phyloP scores from a whole-genome alignment of 2,113 vertebrate species.

The pig (Sus scrofa) region DNA sequence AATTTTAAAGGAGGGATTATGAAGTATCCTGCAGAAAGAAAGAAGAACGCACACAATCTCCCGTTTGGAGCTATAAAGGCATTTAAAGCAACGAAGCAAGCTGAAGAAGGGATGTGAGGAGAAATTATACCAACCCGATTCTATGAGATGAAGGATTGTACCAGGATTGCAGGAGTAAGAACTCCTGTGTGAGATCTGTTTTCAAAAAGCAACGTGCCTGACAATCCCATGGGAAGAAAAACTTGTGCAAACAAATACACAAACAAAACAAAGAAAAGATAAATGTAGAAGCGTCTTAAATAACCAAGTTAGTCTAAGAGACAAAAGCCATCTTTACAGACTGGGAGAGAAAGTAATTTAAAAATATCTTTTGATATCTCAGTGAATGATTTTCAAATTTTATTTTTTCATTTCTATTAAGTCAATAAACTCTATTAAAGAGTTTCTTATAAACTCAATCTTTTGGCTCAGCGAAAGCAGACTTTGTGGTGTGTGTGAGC shows the following conservation, averaged over 20 bases:
- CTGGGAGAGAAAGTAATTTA: background rate
- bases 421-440: background rate
- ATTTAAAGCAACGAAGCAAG: background rate
- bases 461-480: background rate
- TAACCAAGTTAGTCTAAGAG: background rate
- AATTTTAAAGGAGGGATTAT: conserved; percentile 33
- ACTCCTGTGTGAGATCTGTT: background rate
- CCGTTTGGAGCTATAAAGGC: background rate
- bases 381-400: conserved; percentile 50
- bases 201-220: background rate
- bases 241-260: background rate
- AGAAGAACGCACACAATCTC: background rate
- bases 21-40: background rate
- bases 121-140: background rate
- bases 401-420: conserved; percentile 29
- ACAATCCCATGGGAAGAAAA: background rate
- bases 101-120: background rate
- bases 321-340: background rate
- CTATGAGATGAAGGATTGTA: background rate
- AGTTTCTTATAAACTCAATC: background rate
- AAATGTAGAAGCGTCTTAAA: background rate
- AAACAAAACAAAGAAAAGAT: background rate
- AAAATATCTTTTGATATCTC: conserved; percentile 35
- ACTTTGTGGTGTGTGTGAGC: background rate
- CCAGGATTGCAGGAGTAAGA: background rate